phyloP scores from a whole-genome alignment of 2,113 vertebrate genomes.

The Orientallactaga bullata region DNA sequence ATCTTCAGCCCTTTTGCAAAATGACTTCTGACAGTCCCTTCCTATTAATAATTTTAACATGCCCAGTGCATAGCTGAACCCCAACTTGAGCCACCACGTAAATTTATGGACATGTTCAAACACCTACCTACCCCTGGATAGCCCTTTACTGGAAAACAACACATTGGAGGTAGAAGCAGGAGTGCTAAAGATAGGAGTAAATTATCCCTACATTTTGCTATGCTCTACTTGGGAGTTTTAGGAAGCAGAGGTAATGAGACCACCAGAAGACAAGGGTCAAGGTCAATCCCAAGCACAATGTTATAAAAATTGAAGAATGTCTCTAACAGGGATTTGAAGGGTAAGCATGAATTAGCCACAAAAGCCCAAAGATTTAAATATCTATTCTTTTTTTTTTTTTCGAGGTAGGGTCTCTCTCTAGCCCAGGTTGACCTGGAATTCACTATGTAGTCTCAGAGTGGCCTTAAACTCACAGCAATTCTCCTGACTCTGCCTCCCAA shows the following conservation, averaged over 20 bases:
- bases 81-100: neutral
- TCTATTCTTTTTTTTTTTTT: too few species aligned
- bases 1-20: constrained; percentile 9
- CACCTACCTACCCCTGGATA: neutral
- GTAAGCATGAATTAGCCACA: constrained; percentile 9
- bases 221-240: neutral
- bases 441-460: too few species aligned
- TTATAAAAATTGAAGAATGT: neutral
- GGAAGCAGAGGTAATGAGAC: neutral
- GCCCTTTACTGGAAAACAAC: neutral
- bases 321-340: neutral
- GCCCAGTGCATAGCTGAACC: neutral
- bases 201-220: neutral
- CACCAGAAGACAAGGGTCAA: neutral
- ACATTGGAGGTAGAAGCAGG: neutral
- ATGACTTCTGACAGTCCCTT: neutral
- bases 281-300: neutral
- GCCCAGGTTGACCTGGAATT: too few species aligned
- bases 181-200: neutral
- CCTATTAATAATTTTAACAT: neutral
- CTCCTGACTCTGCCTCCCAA: too few species aligned
- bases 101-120: neutral
- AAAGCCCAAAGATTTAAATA: neutral
- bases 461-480: too few species aligned
- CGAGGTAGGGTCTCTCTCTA: too few species aligned